Conservation (phyloP, 2,113 vertebrate species). For the Echinops telfairi region DNA sequence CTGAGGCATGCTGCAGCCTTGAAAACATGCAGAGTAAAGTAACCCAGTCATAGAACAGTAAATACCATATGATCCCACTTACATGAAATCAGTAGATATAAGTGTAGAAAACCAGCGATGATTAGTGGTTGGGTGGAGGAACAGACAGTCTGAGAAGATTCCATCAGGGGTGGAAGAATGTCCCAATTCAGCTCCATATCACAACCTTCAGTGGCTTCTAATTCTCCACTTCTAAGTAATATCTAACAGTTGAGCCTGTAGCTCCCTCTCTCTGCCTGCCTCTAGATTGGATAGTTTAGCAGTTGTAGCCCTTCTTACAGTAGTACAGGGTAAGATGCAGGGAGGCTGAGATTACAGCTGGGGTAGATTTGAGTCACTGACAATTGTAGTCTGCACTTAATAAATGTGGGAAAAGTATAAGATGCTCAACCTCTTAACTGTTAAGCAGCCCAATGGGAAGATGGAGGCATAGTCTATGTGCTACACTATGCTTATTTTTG, state of each 20-base stretch:
- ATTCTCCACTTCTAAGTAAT: not conserved
- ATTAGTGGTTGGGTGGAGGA: not conserved
- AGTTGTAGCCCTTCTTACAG: not conserved
- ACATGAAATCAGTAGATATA: not conserved
- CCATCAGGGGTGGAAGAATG: not conserved
- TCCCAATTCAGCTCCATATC: not conserved
- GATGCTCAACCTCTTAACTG: too few relatives aligned
- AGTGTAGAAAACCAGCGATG: not conserved
- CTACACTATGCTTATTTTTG: not conserved
- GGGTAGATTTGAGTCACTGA: too few relatives aligned
- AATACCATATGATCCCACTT: not conserved
- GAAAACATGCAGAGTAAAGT: not conserved
- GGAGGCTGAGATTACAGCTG: not conserved
- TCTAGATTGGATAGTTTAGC: not conserved
- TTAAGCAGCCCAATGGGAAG: not conserved
- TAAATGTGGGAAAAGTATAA: not conserved
- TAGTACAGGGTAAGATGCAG: not conserved
- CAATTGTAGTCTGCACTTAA: fast-evolving
- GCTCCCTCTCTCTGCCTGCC: not conserved
- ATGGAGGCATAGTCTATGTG: not conserved
- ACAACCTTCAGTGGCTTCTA: too few relatives aligned
- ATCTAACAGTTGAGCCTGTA: not conserved
- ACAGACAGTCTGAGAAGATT: too few relatives aligned
- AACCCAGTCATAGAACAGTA: not conserved
- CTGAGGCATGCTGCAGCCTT: not conserved